phyloP scores from a whole-genome alignment of 2,797 vertebrate genomes.

The Garrulus glandarius region DNA sequence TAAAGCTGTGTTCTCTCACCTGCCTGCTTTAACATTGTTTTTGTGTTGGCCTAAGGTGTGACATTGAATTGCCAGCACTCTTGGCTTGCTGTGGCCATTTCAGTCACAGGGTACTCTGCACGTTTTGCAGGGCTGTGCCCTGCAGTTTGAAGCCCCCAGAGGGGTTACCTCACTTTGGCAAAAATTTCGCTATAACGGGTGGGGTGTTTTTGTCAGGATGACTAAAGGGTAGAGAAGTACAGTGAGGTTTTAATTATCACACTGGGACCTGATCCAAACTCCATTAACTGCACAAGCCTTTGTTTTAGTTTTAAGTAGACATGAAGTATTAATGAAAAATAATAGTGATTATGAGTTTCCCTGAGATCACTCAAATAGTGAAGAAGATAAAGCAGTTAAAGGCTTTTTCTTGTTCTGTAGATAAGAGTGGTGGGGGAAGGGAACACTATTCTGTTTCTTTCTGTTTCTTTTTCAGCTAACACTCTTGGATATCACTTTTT shows the following conservation, averaged over 20 bases:
- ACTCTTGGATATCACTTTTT: background rate
- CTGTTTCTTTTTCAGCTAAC: background rate
- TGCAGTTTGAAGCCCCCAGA: background rate
- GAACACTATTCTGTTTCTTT: background rate
- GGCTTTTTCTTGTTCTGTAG: background rate
- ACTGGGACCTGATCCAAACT: background rate
- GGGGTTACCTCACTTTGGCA: background rate
- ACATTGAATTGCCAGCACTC: background rate
- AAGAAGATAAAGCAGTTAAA: background rate
- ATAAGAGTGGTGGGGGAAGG: rapidly evolving
- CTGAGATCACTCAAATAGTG: background rate
- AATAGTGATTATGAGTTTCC: background rate
- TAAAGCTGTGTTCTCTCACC: background rate
- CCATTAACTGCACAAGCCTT: background rate
- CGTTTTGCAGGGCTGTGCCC: background rate
- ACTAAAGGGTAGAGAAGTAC: background rate
- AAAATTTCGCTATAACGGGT: background rate
- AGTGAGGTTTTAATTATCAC: background rate
- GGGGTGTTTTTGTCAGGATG: background rate
- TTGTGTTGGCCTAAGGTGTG: background rate
- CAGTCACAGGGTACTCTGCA: background rate
- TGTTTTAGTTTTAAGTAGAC: background rate
- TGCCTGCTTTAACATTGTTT: background rate
- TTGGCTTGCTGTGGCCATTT: background rate
- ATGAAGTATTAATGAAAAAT: background rate